Percentiles rank a stretch among this genome's conserved stretches.
Conservation (phyloP, 2,888 invertebrate species). For the Bellardia bayeri region DNA sequence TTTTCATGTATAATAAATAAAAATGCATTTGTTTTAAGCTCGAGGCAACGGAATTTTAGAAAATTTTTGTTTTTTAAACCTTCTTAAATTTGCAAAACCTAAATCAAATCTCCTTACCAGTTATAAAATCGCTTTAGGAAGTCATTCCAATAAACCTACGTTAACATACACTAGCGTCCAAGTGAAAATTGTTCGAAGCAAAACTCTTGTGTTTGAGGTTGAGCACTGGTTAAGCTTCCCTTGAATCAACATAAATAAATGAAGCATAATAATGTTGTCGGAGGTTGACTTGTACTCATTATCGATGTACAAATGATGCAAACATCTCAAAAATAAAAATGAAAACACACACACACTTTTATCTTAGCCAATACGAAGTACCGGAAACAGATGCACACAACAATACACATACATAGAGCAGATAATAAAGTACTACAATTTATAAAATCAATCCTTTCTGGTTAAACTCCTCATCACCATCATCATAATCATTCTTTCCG, state of each 20-base stretch:
- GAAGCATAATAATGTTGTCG: constrained; percentile 16
- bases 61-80: too few species aligned
- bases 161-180: too few species aligned
- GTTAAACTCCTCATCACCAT: background rate
- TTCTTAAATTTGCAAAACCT: too few species aligned
- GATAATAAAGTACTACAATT: constrained; percentile 12
- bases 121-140: too few species aligned
- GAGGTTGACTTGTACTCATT: constrained; percentile 33
- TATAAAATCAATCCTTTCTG: constrained; percentile 51
- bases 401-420: background rate
- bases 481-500: background rate
- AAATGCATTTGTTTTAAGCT: too few species aligned
- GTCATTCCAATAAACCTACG: too few species aligned
- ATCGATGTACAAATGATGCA: constrained; percentile 19
- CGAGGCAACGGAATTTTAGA: too few species aligned
- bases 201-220: background rate
- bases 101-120: too few species aligned
- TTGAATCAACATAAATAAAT: background rate
- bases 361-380: background rate
- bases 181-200: too few species aligned
- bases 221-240: background rate
- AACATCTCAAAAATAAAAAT: background rate
- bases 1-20: too few species aligned
- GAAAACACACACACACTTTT: constrained; percentile 1
- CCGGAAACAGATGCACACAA: background rate